Percentiles rank a stretch among this genome's conserved stretches.
These are phyloP conservation scores for Globodera ellingtonae DNA, from an alignment of 1,140 invertebrate genomes.

Conservation along the genomic window DNA sequence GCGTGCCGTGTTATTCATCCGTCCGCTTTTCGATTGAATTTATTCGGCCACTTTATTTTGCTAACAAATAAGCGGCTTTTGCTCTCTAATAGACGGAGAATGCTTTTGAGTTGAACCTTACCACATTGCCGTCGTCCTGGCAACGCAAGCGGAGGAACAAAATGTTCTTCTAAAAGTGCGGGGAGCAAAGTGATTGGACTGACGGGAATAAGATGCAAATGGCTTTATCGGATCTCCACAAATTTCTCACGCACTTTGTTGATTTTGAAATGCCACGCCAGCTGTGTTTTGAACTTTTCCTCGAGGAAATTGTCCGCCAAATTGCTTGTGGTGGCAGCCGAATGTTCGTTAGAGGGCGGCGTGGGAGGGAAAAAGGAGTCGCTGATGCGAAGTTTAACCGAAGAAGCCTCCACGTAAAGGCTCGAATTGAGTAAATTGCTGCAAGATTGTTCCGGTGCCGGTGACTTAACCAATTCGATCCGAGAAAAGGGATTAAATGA, in stretches of 20 bases:
- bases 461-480: constrained; percentile 4
- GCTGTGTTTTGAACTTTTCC: constrained; percentile 24
- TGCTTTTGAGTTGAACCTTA: not conserved
- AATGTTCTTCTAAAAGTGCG: constrained; percentile 20
- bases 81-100: too few relatives aligned
- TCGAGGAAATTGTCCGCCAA: constrained; percentile 28
- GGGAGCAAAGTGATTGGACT: too few relatives aligned
- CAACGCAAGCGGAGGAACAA: constrained; percentile 27
- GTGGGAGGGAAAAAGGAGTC: constrained; percentile 19
- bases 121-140: constrained; percentile 14
- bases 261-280: constrained; percentile 20
- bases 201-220: not conserved
- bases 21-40: too few relatives aligned
- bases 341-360: not conserved
- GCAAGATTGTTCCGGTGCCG: constrained; percentile 24
- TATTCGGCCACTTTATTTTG: too few relatives aligned
- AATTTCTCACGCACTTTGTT: not conserved
- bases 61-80: too few relatives aligned
- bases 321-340: constrained; percentile 5
- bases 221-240: not conserved
- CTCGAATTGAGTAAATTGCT: constrained; percentile 25
- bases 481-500: too few relatives aligned
- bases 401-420: constrained; percentile 14
- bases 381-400: constrained; percentile 18
- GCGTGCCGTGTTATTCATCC: too few relatives aligned